Percentiles rank a stretch among this genome's conserved stretches.
Conservation (phyloP, 2,888 invertebrate genomes). For the Philopedon plagiatum region DNA sequence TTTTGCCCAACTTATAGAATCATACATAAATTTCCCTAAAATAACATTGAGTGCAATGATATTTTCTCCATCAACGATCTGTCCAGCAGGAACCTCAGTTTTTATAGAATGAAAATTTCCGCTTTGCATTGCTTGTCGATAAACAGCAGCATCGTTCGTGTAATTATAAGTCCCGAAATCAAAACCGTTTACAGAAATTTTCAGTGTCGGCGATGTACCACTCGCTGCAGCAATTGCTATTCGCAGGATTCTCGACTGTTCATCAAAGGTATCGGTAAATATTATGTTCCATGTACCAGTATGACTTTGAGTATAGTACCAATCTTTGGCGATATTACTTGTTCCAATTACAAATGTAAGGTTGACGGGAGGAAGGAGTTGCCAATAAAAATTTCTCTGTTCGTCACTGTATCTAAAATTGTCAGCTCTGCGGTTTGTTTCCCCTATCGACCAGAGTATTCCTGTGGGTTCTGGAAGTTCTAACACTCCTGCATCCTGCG, state of each 20-base stretch:
- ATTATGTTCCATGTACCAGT: conserved; percentile 28
- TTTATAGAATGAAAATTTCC: conserved; percentile 23
- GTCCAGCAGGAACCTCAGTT: conserved; percentile 15
- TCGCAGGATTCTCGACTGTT: conserved; percentile 1
- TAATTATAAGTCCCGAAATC: conserved; percentile 3
- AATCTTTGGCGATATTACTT: conserved; percentile 13
- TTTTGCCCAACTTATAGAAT: conserved; percentile 28
- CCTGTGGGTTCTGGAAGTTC: conserved; percentile 30
- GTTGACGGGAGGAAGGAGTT: conserved; percentile 33
- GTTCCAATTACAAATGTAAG: conserved; percentile 23
- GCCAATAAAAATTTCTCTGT: conserved; percentile 37
- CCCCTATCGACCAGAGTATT: conserved; percentile 30
- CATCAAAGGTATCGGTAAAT: conserved; percentile 16
- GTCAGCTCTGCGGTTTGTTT: conserved; percentile 34
- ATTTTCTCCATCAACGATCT: conserved; percentile 8
- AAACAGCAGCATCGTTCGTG: conserved; percentile 28
- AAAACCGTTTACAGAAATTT: conserved; percentile 10
- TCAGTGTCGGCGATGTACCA: conserved; percentile 3
- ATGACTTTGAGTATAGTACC: conserved; percentile 32
- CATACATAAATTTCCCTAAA: conserved; percentile 35
- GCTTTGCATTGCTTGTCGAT: conserved; percentile 22
- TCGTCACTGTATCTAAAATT: conserved; percentile 35
- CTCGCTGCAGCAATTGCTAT: conserved; percentile 26
- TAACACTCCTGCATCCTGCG: neutral
- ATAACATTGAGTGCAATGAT: conserved; percentile 12